Percentiles rank a stretch among this genome's conserved stretches.
These are phyloP conservation scores for Okamejei kenojei DNA, from an alignment of 2,797 vertebrate species.

Conservation along the genomic window DNA sequence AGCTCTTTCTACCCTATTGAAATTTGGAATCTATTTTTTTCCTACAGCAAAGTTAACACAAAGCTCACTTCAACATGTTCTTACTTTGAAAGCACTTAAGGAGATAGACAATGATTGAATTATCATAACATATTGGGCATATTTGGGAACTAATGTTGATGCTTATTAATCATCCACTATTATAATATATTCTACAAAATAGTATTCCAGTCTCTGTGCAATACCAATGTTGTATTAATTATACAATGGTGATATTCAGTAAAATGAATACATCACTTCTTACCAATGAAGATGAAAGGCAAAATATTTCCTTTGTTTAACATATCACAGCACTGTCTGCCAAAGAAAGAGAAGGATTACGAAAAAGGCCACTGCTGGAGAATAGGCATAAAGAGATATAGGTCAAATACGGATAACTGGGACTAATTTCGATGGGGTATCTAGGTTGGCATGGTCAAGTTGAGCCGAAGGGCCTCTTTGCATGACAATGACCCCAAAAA, in stretches of 20 bases:
- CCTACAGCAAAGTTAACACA: neutral
- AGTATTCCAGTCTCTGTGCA: neutral
- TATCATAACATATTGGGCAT: neutral
- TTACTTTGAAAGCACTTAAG: neutral
- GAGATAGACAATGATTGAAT: neutral
- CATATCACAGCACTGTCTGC: neutral
- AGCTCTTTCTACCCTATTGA: neutral
- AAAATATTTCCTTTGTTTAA: constrained; percentile 22
- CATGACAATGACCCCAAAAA: too few relatives aligned
- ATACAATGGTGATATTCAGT: neutral
- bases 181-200: neutral
- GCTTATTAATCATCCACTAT: neutral
- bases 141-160: neutral
- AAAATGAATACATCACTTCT: neutral
- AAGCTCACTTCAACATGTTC: neutral
- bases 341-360: neutral
- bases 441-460: too few relatives aligned
- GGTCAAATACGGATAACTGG: too few relatives aligned
- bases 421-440: too few relatives aligned
- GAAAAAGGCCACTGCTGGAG: neutral
- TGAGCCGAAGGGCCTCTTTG: too few relatives aligned
- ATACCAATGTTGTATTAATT: neutral
- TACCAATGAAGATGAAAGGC: neutral
- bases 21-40: neutral
- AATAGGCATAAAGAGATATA: neutral